phyloP scores from a whole-genome alignment of 2,888 invertebrate species.

The Endotricha flammealis region DNA sequence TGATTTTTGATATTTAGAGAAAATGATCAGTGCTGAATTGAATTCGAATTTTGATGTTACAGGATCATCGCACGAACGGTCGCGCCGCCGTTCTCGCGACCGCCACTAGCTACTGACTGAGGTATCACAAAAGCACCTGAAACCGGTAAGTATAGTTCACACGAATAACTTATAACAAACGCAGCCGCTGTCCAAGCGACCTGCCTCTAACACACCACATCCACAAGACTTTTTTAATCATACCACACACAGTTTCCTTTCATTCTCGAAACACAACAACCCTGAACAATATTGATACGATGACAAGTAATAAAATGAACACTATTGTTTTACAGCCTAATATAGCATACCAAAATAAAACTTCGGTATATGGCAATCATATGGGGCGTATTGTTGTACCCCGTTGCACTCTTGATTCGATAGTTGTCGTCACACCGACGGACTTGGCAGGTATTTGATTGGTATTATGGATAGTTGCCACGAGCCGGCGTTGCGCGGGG shows the following conservation, averaged over 20 bases:
- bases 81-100: slow-evolving; percentile 67
- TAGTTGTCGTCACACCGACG: slow-evolving; percentile 76
- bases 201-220: slow-evolving; percentile 11
- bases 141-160: slow-evolving; percentile 62
- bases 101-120: slow-evolving; percentile 70
- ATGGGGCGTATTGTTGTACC: slow-evolving; percentile 59
- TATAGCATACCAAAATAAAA: slow-evolving; percentile 72
- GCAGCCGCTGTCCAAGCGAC: slow-evolving; percentile 14
- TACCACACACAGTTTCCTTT: slow-evolving; percentile 20
- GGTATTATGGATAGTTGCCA: slow-evolving; percentile 69
- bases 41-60: too few relatives aligned
- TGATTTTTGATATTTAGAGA: too few relatives aligned
- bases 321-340: slow-evolving; percentile 74
- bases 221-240: slow-evolving; percentile 14
- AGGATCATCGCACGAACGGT: slow-evolving; percentile 64
- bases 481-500: slow-evolving; percentile 32
- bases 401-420: slow-evolving; percentile 66
- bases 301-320: slow-evolving; percentile 71
- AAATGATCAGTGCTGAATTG: too few relatives aligned
- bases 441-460: slow-evolving; percentile 76
- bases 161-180: slow-evolving; percentile 15
- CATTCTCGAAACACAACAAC: slow-evolving; percentile 29
- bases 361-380: slow-evolving; percentile 71
- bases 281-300: slow-evolving; percentile 39
- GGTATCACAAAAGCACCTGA: slow-evolving; percentile 75